Base-by-base conservation (phyloP, 1,140 invertebrate genomes). In the Philaenus spumarius region DNA sequence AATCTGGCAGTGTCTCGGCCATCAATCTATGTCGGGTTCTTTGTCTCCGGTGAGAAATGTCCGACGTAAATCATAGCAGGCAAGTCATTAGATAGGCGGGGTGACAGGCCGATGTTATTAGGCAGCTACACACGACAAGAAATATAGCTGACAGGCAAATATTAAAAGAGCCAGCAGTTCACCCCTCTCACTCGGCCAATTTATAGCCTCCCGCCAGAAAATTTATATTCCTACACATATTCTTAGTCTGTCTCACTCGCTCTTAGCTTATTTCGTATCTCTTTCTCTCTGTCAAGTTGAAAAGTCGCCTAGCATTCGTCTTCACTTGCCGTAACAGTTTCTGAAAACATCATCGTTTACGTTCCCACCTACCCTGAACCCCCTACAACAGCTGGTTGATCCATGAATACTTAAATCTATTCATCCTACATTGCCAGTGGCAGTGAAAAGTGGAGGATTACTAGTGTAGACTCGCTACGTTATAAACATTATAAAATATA, bases 71-170 rank as follows among this genome's bases (percentile, higher is more conserved):
- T 57, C 55, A 57, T 57, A 23, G 34, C 12, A 39, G 55, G 43
- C 55, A 37, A 57, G 55, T 57, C 55, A 57, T 57, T 57, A 57
- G 55, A 57, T 57, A 57, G 55, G 55, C 55, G 43, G 55, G 55
- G 55, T 43, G 55, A 57, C 55, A 57, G 55, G 23, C 23, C 46
- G 42, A 30, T 57, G 55, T 57, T 57, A 57, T 57, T 57, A 57
- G 55, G 55, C 24, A 57, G 55, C 55, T 35, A 48, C 55, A 56
- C 54, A 57, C 55, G 55, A 57, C 43, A 57, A 57, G 55, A 57
- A 57, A 57, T 57, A 57, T 57, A 42, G 55, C 55, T 45, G 55
- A 57, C 55, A 57, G 55, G 55, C 43, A 57, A 57, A 57, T 57
- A 57, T 57, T 57, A 57, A 57, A 57, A 57, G 55, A 57, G 55